Evolutionary conservation across 2,797 vertebrate genomes (phyloP), one percentile per base, ranked within the genome.

Genomic region (Manis javanica): DNA sequence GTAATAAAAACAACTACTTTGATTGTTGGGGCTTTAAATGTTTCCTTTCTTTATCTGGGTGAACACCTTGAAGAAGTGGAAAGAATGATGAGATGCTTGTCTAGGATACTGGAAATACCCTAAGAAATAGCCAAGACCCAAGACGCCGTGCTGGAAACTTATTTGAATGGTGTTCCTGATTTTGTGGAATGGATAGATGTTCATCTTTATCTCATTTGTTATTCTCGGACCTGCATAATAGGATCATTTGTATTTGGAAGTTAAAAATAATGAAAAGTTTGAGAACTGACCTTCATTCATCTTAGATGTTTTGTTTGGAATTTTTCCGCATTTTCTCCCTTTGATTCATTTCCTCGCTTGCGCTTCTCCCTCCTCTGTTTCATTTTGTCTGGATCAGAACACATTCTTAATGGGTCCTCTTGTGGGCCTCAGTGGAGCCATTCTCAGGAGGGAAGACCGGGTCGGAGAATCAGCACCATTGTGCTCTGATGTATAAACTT

Each of bases 391-490:
- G 82, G 21, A 26, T 82, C 77, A 77, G 92, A 84, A 89, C 91
- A 61, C 66, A 31, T 87, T 94, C 90, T 79, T 94, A 68, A 90
- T 57, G 75, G 55, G n/a, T 46, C 34, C 18, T 84, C 87, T 81
- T 61, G 57, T 91, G 42, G 49, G 29, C 81, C 69, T 97, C 96
- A 96, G 71, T 85, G 34, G 71, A 63, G 72, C 51, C 90, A 85
- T 92, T 94, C 72, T 92, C 66, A 64, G 81, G 57, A 78, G 86
- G 63, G 21, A 34, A 82, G 83, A 15, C 37, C 4, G 71, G 21
- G n/a, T 19, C 13, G 23, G 90, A 96, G 85, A 95, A 77, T 91
- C 92, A 46, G 29, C 39, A 59, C 59, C 85, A 87, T 84, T 96
- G 85, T 92, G 57, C 85, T 75, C 83, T 34, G 66, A 39, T 31